A percentile compares a stretch with the other conserved stretches of the same genome.
Evolutionary conservation across 2,888 invertebrate species (phyloP).

Genomic region (Parnassius glacialis): DNA sequence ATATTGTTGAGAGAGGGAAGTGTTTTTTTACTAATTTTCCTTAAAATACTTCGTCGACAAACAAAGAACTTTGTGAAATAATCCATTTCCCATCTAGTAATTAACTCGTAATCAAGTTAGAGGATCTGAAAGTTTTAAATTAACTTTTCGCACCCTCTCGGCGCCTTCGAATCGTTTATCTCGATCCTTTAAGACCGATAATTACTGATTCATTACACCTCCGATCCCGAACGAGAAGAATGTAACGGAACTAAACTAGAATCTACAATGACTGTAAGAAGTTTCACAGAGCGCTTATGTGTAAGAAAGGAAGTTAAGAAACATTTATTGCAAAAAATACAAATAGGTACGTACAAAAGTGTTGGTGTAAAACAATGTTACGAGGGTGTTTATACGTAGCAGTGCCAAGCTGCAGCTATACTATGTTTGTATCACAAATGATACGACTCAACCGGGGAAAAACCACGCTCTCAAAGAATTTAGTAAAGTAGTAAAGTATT

Average conservation of each 20-base stretch:
- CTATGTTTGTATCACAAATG: too few relatives aligned
- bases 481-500: too few relatives aligned
- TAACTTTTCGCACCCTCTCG: slow-evolving; percentile 35
- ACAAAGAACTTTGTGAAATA: slow-evolving; percentile 37
- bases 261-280: slow-evolving; percentile 12
- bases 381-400: too few relatives aligned
- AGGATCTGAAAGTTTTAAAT: slow-evolving; percentile 24
- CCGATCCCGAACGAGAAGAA: slow-evolving; percentile 13
- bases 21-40: too few relatives aligned
- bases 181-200: slow-evolving; percentile 44
- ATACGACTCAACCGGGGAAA: too few relatives aligned
- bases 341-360: too few relatives aligned
- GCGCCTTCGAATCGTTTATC: slow-evolving; percentile 41
- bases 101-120: slow-evolving; percentile 43
- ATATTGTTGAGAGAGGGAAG: too few relatives aligned
- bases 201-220: slow-evolving; percentile 44
- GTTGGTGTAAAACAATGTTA: too few relatives aligned
- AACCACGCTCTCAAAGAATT: too few relatives aligned
- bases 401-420: too few relatives aligned
- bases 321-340: too few relatives aligned
- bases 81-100: slow-evolving; percentile 44
- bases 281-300: background rate
- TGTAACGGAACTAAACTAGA: slow-evolving; percentile 9
- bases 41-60: slow-evolving; percentile 6
- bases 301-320: too few relatives aligned